A percentile compares a stretch with the other conserved stretches of the same genome.
Conservation (phyloP, 30 jellyfish, hydroid and myxozoan species). For the Hydra vulgaris region DNA sequence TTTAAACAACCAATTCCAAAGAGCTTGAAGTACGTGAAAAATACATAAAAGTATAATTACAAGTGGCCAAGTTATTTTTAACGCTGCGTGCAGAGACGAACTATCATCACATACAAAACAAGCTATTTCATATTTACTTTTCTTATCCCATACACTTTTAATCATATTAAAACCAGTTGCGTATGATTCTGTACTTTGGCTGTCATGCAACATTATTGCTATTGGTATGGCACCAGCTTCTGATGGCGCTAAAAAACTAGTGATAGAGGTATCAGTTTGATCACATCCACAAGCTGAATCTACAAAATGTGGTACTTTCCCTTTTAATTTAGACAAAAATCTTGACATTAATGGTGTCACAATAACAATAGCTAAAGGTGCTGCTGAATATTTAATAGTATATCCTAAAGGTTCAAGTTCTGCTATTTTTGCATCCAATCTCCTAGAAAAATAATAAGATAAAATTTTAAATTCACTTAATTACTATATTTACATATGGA, state of each 20-base stretch:
- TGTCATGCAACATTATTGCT: background rate
- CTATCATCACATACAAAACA: background rate
- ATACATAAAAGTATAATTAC: constrained; percentile 11
- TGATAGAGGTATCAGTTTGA: background rate
- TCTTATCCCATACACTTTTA: background rate
- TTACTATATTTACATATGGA: background rate
- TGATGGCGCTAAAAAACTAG: background rate
- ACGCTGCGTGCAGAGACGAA: constrained; percentile 8
- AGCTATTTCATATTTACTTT: background rate
- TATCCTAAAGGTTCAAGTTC: background rate
- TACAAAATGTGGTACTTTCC: background rate
- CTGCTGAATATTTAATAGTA: background rate
- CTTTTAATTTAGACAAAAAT: background rate
- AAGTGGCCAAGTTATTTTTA: constrained; percentile 17
- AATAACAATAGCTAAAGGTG: background rate
- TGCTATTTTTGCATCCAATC: background rate
- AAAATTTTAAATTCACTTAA: background rate
- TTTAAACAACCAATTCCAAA: constrained; percentile 24
- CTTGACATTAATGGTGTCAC: background rate
- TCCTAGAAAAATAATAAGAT: background rate
- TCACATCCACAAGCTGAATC: background rate
- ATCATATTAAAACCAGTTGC: background rate
- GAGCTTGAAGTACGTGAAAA: constrained; percentile 12
- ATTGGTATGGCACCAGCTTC: background rate
- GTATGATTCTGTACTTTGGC: background rate